Conservation (phyloP, 2,888 invertebrate species). For the Matsumyia berberina region DNA sequence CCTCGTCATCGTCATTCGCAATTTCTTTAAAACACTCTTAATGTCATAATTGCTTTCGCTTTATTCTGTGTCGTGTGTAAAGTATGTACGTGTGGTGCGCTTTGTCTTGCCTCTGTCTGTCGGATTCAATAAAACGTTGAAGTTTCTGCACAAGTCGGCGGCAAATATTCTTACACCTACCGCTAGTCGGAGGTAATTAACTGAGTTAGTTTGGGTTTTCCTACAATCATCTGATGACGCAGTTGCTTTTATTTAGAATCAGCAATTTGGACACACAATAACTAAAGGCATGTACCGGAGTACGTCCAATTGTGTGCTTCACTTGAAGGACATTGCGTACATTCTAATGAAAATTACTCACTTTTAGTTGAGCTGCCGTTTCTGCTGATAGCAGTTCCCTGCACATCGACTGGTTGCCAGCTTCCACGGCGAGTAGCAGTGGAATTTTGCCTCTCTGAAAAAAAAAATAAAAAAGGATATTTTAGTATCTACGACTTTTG, state of each 20-base stretch:
- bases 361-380: constrained; percentile 94
- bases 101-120: constrained; percentile 43
- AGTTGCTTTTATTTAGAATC: background rate
- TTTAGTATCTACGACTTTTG: background rate
- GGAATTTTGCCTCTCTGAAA: constrained; percentile 96
- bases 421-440: constrained; percentile 96
- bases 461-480: background rate
- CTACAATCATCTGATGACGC: constrained; percentile 1
- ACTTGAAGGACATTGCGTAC: too few species aligned
- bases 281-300: background rate
- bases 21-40: constrained; percentile 65
- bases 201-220: background rate
- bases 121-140: constrained; percentile 48
- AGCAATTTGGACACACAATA: background rate
- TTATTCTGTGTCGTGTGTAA: background rate
- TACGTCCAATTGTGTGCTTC: too few species aligned
- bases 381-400: constrained; percentile 95
- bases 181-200: constrained; percentile 5
- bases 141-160: background rate
- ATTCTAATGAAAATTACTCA: constrained; percentile 79
- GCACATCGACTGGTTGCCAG: constrained; percentile 97
- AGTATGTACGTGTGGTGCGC: constrained; percentile 23
- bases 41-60: constrained; percentile 47
- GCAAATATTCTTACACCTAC: background rate
- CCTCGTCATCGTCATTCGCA: constrained; percentile 38